Evolutionary conservation across 1,140 invertebrate genomes (phyloP), one percentile per base, ranked within the genome.

Genomic region (Pseudobourletiella spinata): DNA sequence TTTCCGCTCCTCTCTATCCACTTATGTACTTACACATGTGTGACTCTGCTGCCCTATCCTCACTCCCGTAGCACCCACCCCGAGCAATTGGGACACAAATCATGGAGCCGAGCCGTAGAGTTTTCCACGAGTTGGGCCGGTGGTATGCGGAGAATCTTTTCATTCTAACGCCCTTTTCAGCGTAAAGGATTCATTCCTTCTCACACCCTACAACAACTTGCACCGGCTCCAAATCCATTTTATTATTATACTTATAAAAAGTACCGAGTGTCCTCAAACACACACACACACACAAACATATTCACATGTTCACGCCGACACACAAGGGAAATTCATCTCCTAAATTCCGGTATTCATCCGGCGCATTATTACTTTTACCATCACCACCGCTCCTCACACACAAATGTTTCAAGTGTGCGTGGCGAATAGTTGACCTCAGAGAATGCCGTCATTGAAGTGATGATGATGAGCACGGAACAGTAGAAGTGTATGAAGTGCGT

Each of bases 71-170:
- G n/a, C n/a, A n/a, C n/a, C n/a, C n/a, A n/a, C n/a, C n/a, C n/a
- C n/a, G 39, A n/a, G n/a, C 39, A n/a, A 39, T 39, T 11, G 8
- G 32, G 32, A 39, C 32, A 39, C 32, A 39, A n/a, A 39, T 39
- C 32, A 39, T 39, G 32, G n/a, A 39, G 8, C 32, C 32, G 32
- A 11, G 32, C n/a, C n/a, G n/a, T 11, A 25, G n/a, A 8, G 22
- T 26, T 58, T 46, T 58, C 39, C 14, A 43, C 18, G 57, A 44
- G 39, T 44, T 44, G 29, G 22, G 11, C 43, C 16, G 3, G 24
- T 25, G 57, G 35, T 48, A 58, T 48, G 57, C 25, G 11, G 26
- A 24, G 57, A 58, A 58, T 58, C 57, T 55, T 55, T 55, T 55
- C 52, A 55, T 55, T 55, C 57, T 26, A 48, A 44, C 57, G 46